These are phyloP conservation scores for Hesperophylax magnus DNA, from an alignment of 1,140 invertebrate genomes.

Conservation along the genomic window DNA sequence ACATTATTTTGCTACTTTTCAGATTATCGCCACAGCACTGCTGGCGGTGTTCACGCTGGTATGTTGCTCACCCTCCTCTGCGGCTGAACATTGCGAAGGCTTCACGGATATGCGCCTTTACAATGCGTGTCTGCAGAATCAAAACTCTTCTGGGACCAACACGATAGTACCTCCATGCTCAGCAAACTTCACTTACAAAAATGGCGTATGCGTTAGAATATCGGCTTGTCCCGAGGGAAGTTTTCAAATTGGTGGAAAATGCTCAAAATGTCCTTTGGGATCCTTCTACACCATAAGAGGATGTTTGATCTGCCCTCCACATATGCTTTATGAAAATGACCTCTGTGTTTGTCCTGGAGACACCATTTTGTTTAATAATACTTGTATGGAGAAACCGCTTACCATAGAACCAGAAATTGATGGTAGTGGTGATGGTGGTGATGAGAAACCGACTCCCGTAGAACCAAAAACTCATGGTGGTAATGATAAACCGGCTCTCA, in stretches of 20 bases:
- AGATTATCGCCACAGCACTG: too few relatives aligned
- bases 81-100: too few relatives aligned
- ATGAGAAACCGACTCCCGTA: not conserved
- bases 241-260: not conserved
- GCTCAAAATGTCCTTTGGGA: not conserved
- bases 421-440: not conserved
- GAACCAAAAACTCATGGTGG: not conserved
- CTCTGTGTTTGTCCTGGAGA: not conserved
- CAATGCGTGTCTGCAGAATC: not conserved
- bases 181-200: not conserved
- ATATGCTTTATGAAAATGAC: not conserved
- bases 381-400: not conserved
- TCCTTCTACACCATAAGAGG: not conserved
- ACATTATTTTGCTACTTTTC: too few relatives aligned
- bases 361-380: not conserved
- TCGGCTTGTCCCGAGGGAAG: not conserved
- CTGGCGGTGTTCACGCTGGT: too few relatives aligned
- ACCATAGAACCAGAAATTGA: conserved; percentile 18
- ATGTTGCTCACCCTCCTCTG: too few relatives aligned
- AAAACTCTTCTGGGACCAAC: not conserved
- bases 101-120: too few relatives aligned
- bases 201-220: not conserved
- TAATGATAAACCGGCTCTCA: not conserved
- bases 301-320: not conserved
- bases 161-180: not conserved